These are phyloP conservation scores for Caracal caracal DNA, from an alignment of 2,113 vertebrate genomes.

Conservation along the genomic window DNA sequence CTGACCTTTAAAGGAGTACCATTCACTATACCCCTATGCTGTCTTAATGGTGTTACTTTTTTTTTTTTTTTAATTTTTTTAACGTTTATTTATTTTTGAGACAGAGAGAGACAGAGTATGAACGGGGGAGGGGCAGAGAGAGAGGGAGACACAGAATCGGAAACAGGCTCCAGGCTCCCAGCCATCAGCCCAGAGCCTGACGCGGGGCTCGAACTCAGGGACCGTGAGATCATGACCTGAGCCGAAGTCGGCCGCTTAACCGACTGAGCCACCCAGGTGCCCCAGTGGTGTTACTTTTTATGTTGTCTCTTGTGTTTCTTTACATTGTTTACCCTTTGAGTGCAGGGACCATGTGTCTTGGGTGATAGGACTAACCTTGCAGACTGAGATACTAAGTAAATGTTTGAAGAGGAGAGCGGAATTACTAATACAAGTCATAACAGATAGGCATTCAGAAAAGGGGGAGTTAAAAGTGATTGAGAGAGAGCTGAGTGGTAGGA, in stretches of 20 bases:
- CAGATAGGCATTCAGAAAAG: background rate
- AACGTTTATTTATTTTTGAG: no score
- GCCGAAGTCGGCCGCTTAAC: no score
- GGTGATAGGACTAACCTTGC: background rate
- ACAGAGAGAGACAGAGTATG: no score
- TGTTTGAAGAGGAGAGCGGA: background rate
- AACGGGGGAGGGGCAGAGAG: no score
- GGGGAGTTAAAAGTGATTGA: background rate
- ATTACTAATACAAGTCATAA: background rate
- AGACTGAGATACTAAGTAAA: slow-evolving; percentile 40
- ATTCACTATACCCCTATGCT: rapidly evolving
- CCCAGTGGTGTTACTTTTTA: background rate
- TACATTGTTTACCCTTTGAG: slow-evolving; percentile 24
- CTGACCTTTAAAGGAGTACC: background rate
- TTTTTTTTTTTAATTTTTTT: background rate
- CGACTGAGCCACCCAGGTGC: no score
- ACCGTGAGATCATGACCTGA: no score
- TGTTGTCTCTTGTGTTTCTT: background rate
- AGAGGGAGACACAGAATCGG: no score
- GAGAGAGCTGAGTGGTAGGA: background rate
- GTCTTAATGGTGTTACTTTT: background rate
- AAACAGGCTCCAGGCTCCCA: no score
- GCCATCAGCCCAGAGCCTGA: no score
- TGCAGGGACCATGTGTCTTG: background rate
- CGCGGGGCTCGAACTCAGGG: no score